Conservation (phyloP, 2,113 vertebrate genomes). For the Macquaria ambigua region DNA sequence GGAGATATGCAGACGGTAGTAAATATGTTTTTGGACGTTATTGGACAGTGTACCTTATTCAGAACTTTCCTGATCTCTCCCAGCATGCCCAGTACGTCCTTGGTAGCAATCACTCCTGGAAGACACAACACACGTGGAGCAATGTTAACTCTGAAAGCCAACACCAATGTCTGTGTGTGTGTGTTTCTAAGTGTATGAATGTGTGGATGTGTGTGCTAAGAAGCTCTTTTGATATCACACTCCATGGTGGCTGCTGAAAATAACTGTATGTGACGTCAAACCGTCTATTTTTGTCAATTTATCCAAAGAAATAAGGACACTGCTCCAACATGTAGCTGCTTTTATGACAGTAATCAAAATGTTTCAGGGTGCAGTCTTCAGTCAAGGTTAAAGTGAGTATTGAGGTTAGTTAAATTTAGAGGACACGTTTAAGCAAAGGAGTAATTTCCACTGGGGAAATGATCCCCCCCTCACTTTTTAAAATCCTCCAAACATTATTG, state of each 20-base stretch:
- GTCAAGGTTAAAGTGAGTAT: neutral
- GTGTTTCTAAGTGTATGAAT: too few relatives aligned
- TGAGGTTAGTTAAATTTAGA: neutral
- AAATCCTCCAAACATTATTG: too few relatives aligned
- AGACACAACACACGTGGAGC: slow-evolving; percentile 7
- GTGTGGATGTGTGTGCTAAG: neutral
- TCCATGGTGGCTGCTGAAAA: neutral
- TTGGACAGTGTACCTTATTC: slow-evolving; percentile 83
- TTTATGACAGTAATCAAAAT: neutral
- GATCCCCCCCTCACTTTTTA: too few relatives aligned
- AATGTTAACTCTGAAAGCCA: neutral
- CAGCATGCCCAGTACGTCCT: slow-evolving; percentile 92
- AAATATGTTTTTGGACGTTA: neutral
- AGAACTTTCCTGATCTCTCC: slow-evolving; percentile 90
- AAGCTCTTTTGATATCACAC: neutral
- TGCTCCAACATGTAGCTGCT: neutral
- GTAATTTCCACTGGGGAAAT: too few relatives aligned
- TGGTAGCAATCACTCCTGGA: slow-evolving; percentile 91
- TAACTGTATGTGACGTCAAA: neutral
- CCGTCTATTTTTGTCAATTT: neutral
- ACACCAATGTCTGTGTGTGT: neutral
- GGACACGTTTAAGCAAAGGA: neutral
- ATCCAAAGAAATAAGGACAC: neutral
- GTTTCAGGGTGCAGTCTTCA: neutral
- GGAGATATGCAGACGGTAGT: neutral